Conservation (phyloP, 2,797 vertebrate species). For the Pagetopsis macropterus region DNA sequence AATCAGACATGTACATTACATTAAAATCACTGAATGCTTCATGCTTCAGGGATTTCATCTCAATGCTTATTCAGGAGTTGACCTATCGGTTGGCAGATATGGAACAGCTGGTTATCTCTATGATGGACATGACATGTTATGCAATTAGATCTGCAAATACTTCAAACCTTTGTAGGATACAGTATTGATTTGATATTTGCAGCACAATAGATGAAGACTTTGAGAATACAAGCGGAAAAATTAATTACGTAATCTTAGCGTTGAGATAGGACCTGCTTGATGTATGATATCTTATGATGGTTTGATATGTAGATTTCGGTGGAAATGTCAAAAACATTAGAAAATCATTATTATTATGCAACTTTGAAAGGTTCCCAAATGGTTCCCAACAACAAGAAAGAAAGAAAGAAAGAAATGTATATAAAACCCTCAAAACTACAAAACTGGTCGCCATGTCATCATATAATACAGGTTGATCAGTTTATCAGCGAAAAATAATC, state of each 20-base stretch:
- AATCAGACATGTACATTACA: too few relatives aligned
- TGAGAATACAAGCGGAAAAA: neutral
- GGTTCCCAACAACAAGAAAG: neutral
- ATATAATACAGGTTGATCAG: neutral
- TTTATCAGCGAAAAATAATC: neutral
- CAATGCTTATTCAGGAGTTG: neutral
- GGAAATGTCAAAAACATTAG: too few relatives aligned
- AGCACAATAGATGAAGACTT: neutral
- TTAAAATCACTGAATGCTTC: too few relatives aligned
- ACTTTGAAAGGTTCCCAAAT: neutral
- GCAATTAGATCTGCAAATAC: too few relatives aligned
- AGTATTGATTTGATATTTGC: neutral
- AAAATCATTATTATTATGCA: too few relatives aligned
- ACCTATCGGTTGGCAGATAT: neutral
- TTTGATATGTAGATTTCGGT: too few relatives aligned
- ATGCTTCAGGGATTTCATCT: neutral
- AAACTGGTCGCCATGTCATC: neutral
- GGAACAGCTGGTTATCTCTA: neutral
- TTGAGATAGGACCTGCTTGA: neutral
- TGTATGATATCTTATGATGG: too few relatives aligned
- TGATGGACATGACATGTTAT: neutral
- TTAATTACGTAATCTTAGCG: fast-evolving
- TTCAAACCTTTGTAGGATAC: neutral
- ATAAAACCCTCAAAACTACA: neutral
- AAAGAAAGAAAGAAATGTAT: neutral